Conservation (phyloP, 2,113 vertebrate genomes). For the Hassar affinis region DNA sequence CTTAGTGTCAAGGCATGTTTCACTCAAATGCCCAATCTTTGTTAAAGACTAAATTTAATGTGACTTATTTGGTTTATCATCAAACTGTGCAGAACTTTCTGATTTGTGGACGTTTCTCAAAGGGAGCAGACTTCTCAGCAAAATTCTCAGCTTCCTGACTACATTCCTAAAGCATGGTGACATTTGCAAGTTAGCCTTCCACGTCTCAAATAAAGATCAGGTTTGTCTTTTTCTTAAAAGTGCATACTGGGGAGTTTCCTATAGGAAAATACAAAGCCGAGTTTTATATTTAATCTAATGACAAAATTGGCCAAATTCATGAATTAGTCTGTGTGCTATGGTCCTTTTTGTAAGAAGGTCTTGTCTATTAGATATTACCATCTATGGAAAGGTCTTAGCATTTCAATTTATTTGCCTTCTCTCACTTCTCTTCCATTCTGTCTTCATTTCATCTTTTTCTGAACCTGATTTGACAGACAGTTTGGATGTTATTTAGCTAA, state of each 20-base stretch:
- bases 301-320: neutral
- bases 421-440: slow-evolving; percentile 24
- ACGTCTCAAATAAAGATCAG: neutral
- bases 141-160: neutral
- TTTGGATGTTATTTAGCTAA: neutral
- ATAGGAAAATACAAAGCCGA: neutral
- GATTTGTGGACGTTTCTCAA: neutral
- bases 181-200: neutral
- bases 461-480: slow-evolving; percentile 18
- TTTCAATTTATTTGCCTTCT: neutral
- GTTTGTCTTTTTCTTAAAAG: neutral
- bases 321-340: neutral
- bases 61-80: slow-evolving; percentile 8
- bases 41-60: slow-evolving; percentile 8
- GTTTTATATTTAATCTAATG: neutral
- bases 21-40: neutral
- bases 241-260: neutral
- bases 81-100: neutral
- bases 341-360: neutral
- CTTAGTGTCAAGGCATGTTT: neutral
- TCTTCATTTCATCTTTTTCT: slow-evolving; percentile 36
- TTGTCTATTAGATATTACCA: slow-evolving; percentile 3
- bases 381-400: slow-evolving; percentile 10
- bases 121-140: neutral
- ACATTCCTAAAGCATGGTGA: neutral